phyloP scores from a whole-genome alignment of 2,797 vertebrate species.

The Mus minutoides region DNA sequence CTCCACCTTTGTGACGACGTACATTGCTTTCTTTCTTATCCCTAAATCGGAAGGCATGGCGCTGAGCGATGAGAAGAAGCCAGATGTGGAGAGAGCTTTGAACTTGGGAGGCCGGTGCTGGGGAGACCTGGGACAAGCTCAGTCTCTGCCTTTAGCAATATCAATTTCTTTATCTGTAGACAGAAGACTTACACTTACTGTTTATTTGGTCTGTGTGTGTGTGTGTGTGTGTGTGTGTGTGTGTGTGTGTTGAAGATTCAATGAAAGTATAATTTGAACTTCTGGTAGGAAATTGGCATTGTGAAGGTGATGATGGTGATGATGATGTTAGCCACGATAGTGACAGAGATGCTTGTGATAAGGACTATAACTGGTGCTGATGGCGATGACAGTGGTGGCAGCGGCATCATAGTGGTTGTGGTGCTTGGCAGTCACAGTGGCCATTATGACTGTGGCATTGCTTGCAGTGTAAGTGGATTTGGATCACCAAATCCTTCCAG shows the following conservation, averaged over 20 bases:
- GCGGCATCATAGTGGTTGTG: background rate
- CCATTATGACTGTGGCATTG: no score
- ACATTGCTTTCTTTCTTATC: background rate
- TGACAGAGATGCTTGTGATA: background rate
- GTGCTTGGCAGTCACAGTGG: background rate
- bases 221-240: no score
- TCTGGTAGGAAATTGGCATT: background rate
- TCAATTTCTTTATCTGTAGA: background rate
- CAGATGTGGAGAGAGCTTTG: background rate
- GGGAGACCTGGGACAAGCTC: background rate
- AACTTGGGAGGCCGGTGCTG: background rate
- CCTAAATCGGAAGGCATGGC: background rate
- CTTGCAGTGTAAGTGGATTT: background rate
- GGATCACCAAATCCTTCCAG: background rate
- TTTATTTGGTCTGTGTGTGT: accelerated
- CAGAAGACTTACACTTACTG: background rate
- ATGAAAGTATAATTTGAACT: background rate
- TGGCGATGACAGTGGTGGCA: background rate
- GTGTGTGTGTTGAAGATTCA: background rate
- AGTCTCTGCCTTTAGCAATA: no score
- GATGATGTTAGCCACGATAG: no score
- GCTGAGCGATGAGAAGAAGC: background rate
- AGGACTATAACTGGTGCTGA: background rate
- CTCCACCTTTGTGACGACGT: background rate
- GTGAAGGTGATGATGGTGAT: background rate